Conservation (phyloP, 2,113 vertebrate species). For the Odobenus rosmarus region DNA sequence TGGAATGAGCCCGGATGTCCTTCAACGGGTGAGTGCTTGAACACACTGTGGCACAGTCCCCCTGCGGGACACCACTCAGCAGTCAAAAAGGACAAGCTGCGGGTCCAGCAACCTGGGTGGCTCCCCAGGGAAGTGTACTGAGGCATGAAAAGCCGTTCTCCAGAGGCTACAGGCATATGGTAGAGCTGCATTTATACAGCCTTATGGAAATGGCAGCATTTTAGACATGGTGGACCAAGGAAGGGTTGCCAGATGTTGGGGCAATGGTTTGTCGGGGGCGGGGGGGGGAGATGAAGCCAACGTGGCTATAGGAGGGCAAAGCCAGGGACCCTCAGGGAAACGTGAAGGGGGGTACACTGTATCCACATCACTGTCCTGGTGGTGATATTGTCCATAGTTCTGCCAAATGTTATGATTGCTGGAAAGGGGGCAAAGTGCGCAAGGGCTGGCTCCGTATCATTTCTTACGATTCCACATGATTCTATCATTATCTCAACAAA, state of each 20-base stretch:
- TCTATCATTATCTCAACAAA: background rate
- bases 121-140: background rate
- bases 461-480: background rate
- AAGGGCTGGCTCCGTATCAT: no score
- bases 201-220: background rate
- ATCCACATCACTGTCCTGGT: rapidly evolving
- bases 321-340: background rate
- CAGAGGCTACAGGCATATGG: rapidly evolving
- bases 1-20: background rate
- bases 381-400: background rate
- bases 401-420: rapidly evolving
- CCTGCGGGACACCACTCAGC: rapidly evolving
- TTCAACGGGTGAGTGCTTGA: no score
- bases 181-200: rapidly evolving
- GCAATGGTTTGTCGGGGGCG: no score
- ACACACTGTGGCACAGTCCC: rapidly evolving
- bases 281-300: background rate
- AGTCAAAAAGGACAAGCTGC: rapidly evolving
- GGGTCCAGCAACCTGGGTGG: background rate
- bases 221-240: background rate
- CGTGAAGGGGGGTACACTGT: background rate
- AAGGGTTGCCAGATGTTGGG: background rate
- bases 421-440: no score
- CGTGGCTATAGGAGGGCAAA: no score
- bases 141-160: background rate